Base-by-base conservation (phyloP, 2,113 vertebrate genomes). In the Saguinus imperator region DNA sequence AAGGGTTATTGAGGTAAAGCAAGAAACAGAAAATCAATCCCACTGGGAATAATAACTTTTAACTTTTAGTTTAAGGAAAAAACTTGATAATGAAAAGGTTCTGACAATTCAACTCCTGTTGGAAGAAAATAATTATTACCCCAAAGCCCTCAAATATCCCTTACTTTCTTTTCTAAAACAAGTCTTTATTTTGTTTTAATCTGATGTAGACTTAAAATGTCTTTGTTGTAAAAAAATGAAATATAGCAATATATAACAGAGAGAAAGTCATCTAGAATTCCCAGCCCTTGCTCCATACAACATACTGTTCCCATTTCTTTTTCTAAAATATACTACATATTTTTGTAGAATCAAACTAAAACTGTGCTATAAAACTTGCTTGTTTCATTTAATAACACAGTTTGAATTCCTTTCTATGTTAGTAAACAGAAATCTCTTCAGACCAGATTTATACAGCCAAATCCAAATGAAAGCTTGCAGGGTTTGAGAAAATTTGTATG, bases 1-100 rank as follows among this genome's bases (percentile, higher is more conserved):
- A 88, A 88, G 75, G 13, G 25, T 45, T 87, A 68, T 94, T 86
- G 58, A 97, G 84, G 52, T 94, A 82, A 97, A 86, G 27, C 11
- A 94, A 91, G 45, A 72, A 93, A 87, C 57, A 94, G 37, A 97
- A 96, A 96, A 93, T 92, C 76, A 93, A 95, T 95, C n/a, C 40
- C 95, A 92, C 70, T 92, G 64, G 92, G 64, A 94, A 96, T 66
- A 91, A 79, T 50, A 88, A 45, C 35, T 94, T 90, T 89, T 93
- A 94, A 89, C 32, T 77, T 92, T 87, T 76, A 80, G 68, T 94
- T 91, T 82, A 96, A 85, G 88, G 27, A 84, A 8, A 94, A 96
- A 96, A 75, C 2, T 25, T 94, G 80, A 96, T 96, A 87, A 94
- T 87, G 48, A 87, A 94, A 95, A 94, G n/a, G 8, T 18, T 79